Evolutionary conservation across 2,888 invertebrate species (phyloP).

Genomic region (Tethea ocularis): DNA sequence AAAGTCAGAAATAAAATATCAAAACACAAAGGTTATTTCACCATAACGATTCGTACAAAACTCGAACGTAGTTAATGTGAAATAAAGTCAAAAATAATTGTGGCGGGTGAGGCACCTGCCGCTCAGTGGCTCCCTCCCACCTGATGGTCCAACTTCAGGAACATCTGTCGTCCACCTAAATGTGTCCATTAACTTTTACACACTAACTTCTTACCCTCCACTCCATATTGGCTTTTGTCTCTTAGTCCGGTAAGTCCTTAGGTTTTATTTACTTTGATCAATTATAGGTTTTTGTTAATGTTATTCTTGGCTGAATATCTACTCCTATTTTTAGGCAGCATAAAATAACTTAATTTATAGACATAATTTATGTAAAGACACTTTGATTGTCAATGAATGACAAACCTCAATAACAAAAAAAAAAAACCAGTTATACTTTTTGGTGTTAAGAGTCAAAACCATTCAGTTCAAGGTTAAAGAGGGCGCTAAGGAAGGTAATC

Average conservation of each 20-base stretch:
- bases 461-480: too few species aligned
- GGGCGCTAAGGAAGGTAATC: too few species aligned
- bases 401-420: too few species aligned
- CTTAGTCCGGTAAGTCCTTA: not conserved
- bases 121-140: not conserved
- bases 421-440: too few species aligned
- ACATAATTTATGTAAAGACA: too few species aligned
- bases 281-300: not conserved
- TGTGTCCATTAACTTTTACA: constrained; percentile 15
- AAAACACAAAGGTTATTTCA: not conserved
- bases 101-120: not conserved
- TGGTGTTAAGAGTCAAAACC: too few species aligned
- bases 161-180: constrained; percentile 14
- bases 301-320: not conserved
- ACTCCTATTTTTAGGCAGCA: too few species aligned
- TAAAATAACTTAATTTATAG: too few species aligned
- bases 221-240: constrained; percentile 1
- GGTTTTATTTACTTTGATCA: not conserved
- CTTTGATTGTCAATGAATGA: too few species aligned
- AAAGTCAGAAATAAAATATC: too few species aligned
- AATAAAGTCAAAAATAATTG: not conserved
- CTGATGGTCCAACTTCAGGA: not conserved
- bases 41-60: not conserved
- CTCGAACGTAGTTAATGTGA: constrained; percentile 3
- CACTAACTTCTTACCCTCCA: constrained; percentile 11